A percentile compares a stretch with the other conserved stretches of the same genome.
Evolutionary conservation across 2,888 invertebrate genomes (phyloP).

Genomic region (Synergus umbraculus): DNA sequence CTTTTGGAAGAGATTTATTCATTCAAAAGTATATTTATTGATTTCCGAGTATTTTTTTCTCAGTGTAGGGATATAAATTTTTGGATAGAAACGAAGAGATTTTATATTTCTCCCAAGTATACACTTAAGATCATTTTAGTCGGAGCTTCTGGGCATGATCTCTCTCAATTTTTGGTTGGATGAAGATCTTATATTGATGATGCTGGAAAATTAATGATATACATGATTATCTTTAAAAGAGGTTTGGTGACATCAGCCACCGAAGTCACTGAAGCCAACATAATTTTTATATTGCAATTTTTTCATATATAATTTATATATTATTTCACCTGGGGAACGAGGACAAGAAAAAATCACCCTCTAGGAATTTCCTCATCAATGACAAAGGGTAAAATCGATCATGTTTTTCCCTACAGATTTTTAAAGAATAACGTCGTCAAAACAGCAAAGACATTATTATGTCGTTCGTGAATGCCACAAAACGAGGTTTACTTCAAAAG

Average conservation of each 20-base stretch:
- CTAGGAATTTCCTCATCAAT: background rate
- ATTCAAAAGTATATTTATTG: no score
- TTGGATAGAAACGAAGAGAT: no score
- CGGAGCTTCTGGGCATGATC: background rate
- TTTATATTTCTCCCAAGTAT: no score
- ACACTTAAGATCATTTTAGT: background rate
- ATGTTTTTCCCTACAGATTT: background rate
- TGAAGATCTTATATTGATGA: no score
- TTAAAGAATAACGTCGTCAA: conserved; percentile 15
- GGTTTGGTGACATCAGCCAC: no score
- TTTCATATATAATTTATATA: background rate
- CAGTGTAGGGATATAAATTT: no score
- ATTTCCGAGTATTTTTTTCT: no score
- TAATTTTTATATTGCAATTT: background rate
- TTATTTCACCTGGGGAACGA: background rate
- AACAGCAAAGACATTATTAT: conserved; percentile 11
- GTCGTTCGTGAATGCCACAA: background rate
- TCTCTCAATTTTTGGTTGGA: no score
- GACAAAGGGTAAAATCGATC: conserved; percentile 15
- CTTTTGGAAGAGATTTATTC: no score
- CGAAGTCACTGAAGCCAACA: no score
- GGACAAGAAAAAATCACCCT: background rate
- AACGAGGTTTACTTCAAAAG: conserved; percentile 45
- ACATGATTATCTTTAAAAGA: no score
- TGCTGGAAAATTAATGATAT: no score